A percentile compares a stretch with the other conserved stretches of the same genome.
Evolutionary conservation across 2,888 invertebrate genomes (phyloP).

Genomic region (Ethmia dodecea): DNA sequence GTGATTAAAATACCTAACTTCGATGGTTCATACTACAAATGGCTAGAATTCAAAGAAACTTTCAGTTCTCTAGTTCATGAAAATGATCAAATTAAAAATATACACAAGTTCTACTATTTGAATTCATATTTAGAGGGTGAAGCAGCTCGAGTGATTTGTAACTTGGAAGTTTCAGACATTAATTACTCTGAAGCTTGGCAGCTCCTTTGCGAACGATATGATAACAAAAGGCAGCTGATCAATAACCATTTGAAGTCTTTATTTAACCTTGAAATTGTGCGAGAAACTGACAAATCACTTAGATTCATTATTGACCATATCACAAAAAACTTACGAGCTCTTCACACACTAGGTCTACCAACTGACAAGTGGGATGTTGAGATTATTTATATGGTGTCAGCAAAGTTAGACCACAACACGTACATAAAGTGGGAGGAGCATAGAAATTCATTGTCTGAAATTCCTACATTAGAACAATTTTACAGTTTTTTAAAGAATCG

Average conservation of each 20-base stretch:
- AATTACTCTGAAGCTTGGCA: slow-evolving; percentile 24
- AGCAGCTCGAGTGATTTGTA: slow-evolving; percentile 18
- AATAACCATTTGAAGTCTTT: slow-evolving; percentile 23
- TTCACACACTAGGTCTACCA: slow-evolving; percentile 14
- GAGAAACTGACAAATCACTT: slow-evolving; percentile 21
- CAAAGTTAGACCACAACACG: background rate
- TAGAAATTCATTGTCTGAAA: slow-evolving; percentile 13
- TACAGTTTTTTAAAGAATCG: slow-evolving; percentile 21
- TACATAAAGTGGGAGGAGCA: slow-evolving; percentile 12
- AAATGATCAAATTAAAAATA: slow-evolving; percentile 14
- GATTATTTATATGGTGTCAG: background rate
- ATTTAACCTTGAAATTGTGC: slow-evolving; percentile 15
- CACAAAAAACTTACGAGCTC: slow-evolving; percentile 20
- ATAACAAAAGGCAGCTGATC: slow-evolving; percentile 21
- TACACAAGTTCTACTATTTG: slow-evolving; percentile 24
- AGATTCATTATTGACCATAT: slow-evolving; percentile 23
- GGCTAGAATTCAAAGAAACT: slow-evolving; percentile 3
- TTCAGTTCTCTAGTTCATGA: slow-evolving; percentile 17
- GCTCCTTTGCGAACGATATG: slow-evolving; percentile 20
- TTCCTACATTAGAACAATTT: slow-evolving; percentile 20
- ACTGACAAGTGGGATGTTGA: slow-evolving; percentile 17
- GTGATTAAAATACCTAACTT: background rate
- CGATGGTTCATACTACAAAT: background rate
- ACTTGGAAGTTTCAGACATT: slow-evolving; percentile 15
- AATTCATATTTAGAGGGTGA: slow-evolving; percentile 22